Base-by-base conservation (phyloP, 2,797 vertebrate species). In the Hemitrygon akajei region DNA sequence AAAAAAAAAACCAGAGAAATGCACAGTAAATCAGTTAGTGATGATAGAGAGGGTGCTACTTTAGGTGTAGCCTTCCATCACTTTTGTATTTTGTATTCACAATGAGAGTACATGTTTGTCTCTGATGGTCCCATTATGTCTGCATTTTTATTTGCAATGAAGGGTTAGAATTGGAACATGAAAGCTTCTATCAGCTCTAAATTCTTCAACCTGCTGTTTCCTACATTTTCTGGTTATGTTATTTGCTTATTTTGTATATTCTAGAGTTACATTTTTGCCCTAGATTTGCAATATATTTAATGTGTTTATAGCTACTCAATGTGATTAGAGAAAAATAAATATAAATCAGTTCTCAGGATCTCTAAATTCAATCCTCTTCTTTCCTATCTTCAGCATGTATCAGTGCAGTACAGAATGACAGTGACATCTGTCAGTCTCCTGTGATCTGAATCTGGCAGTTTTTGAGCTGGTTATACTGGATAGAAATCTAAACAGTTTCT, bases 201-300 rank as follows among this genome's bases (percentile, higher is more conserved):
- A 60, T n/a, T 56, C 56, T 30, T 25, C 27, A 27, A n/a, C 27
- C 0, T 60, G 82, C 82, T 86, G 27, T 86, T 89, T 69, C 9
- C 60, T 34, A 34, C 86, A 69, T 89, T 87, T 87, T 63, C 63
- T 9, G 30, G 66, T 34, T 89, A 37, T 37, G 30, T 69, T 89
- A 22, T 89, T 89, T 66, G 58, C n/a, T 89, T 66, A 34, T 69
- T 89, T 93, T 47, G 27, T 71, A 93, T 56, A 60, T n/a, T 86
- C 25, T 60, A 86, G 0, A 30, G 30, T 56, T 86, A 56, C 25
- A 86, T 58, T 30, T 89, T 58, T 93, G 37, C 16, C 27, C 91
- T 93, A 40, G 47, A 7, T 93, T 56, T 93, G 9, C 12, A 27
- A 93, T 75, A 71, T 76, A 56, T 75, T 71, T 56, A 56, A 47